Evolutionary conservation across 2,888 invertebrate genomes (phyloP), one percentile per base, ranked within the genome.

Genomic region (Spodoptera littoralis): DNA sequence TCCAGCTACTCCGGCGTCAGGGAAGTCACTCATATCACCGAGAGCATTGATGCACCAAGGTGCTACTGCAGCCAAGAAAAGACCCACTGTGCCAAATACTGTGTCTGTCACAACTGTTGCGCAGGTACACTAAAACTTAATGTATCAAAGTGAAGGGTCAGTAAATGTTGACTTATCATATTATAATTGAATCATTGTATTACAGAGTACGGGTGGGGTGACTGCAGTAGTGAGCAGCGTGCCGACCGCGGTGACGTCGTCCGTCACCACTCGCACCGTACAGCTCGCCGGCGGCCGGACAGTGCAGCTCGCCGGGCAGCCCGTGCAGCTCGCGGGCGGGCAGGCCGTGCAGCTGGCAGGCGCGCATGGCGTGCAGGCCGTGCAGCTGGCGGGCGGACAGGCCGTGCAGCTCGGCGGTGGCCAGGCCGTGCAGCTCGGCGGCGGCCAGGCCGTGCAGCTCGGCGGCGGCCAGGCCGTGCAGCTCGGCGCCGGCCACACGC

Each of bases 11-110:
- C 89, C 89, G 0, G 84, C 92, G 4, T 84, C 92, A 0, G 94
- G 95, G 9, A 95, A 95, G 76, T 94, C 94, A 11, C 89, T 95
- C 9, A 95, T 95, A 73, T 95, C 95, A n/a, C 95, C 95, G 1
- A 80, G 92, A 54, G 94, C 95, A 3, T 85, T 95, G 12, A 83
- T 94, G 87, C 91, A 91, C 22, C 88, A 89, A 84, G 89, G 93
- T 93, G 83, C 68, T 43, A 48, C 87, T 12, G 76, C 85, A 5
- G 70, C 85, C 6, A 93, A 92, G 74, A 92, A 92, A 74, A 86
- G 92, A 36, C 62, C 86, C 0, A 68, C 84, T 36, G 62, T 87
- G 43, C 76, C 87, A 11, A 86, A 73, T 52, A 81, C 88, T 9
- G 67, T 87, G 3, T 83, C 89, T 3, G 84, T 88, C 8, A 88